Base-by-base conservation (phyloP, 2,888 invertebrate genomes). In the Oxytorus armatus region DNA sequence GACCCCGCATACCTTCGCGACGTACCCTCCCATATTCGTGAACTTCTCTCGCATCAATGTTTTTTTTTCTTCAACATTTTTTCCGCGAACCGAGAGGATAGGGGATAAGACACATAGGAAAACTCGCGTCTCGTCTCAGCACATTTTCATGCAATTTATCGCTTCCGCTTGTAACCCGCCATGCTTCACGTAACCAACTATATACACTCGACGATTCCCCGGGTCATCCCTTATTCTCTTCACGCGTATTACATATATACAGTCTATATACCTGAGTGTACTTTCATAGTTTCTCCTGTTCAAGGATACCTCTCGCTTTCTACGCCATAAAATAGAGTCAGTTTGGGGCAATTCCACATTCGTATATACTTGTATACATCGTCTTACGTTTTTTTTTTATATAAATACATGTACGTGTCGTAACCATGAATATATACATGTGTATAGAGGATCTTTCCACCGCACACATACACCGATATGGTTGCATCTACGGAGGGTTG, bases 181-280 rank as follows among this genome's bases (percentile, higher is more conserved):
- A 14, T 1, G 21, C 51, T 47, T 29, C 14, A 29, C 21, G 59
- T 63, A 44, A 44, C n/a, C 69, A n/a, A 23, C 33, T 16, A 44
- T 8, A 21, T 36, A 59, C 29, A 53, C 63, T 68, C 74, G 59
- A 74, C 68, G 59, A 78, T 47, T 74, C 53, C 47, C 55, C 69
- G 25, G 73, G 53, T 73, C 68, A 69, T 73, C 68, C 61, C 68
- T 74, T 69, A 69, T 79, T 79, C 47, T 53, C 68, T 69, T 23
- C 68, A 69, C 68, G 68, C 39, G 36, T 69, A 63, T 74, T 69
- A 68, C 18, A 23, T 25, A 53, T 21, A 14, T 14, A 36, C n/a
- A 36, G 33, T 21, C 10, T 33, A 18, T 51, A 21, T 33, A 36
- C 59, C 11, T 5, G 49, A n/a, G n/a, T 36, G 39, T 18, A 69